These are phyloP conservation scores for Drymonia ruficornis DNA, from an alignment of 2,888 invertebrate species.

Conservation along the genomic window DNA sequence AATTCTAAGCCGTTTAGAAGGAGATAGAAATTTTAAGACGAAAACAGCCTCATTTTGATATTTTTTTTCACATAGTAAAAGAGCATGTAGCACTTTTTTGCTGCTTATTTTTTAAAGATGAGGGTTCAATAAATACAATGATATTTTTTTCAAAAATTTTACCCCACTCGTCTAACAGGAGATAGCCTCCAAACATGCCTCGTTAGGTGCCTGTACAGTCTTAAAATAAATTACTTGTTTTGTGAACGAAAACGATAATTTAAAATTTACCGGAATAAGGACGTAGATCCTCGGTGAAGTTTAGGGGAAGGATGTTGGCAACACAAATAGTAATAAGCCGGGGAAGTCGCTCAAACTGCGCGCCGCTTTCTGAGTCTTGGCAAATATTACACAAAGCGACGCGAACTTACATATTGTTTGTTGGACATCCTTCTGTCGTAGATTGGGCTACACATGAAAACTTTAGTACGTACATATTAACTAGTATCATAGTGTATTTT, in stretches of 20 bases:
- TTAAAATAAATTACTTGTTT: too few relatives aligned
- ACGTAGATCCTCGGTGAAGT: conserved; percentile 42
- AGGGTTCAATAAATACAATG: too few relatives aligned
- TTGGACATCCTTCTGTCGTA: conserved; percentile 60
- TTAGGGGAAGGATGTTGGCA: conserved; percentile 57
- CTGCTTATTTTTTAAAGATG: too few relatives aligned
- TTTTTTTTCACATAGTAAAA: too few relatives aligned
- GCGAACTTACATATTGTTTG: conserved; percentile 75
- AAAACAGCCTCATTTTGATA: too few relatives aligned
- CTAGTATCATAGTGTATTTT: not conserved
- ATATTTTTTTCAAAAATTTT: too few relatives aligned
- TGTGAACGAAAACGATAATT: not conserved
- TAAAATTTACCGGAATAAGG: not conserved
- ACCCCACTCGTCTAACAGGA: too few relatives aligned
- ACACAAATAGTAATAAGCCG: conserved; percentile 79
- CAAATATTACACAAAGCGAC: conserved; percentile 77
- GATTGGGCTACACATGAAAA: conserved; percentile 33
- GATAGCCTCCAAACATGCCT: too few relatives aligned
- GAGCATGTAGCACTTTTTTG: too few relatives aligned
- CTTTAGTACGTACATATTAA: conserved; percentile 7
- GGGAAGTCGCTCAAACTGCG: conserved; percentile 67
- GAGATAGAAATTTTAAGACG: too few relatives aligned
- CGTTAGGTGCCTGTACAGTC: too few relatives aligned
- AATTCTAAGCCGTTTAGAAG: too few relatives aligned
- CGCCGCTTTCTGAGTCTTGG: conserved; percentile 62